A percentile compares a stretch with the other conserved stretches of the same genome.
Evolutionary conservation across 2,888 invertebrate genomes (phyloP).

Genomic region (Troides aeacus): DNA sequence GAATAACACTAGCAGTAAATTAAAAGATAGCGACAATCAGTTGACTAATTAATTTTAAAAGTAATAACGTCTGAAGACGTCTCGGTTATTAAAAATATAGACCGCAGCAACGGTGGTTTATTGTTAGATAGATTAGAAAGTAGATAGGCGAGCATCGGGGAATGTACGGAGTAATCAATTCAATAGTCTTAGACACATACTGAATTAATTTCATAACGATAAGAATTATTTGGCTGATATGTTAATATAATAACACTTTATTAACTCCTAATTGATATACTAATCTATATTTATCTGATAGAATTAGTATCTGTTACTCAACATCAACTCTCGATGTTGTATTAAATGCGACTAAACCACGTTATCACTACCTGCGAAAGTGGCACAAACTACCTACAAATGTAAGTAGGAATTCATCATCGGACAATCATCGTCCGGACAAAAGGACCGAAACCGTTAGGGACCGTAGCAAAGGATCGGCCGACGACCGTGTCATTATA

Average conservation of each 20-base stretch:
- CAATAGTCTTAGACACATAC: conserved; percentile 8
- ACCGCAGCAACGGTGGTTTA: conserved; percentile 36
- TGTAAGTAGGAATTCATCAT: conserved; percentile 59
- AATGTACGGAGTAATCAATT: conserved; percentile 38
- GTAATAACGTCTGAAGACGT: conserved; percentile 10
- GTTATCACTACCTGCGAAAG: conserved; percentile 54
- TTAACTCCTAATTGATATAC: not conserved
- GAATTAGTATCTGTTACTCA: too few relatives aligned
- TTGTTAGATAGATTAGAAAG: conserved; percentile 50
- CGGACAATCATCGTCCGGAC: conserved; percentile 62
- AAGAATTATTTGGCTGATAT: not conserved
- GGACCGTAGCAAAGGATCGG: conserved; percentile 54
- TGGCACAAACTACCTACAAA: conserved; percentile 43
- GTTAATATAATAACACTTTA: not conserved
- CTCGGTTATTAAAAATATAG: conserved; percentile 14
- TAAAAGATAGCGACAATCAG: conserved; percentile 1
- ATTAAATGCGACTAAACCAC: conserved; percentile 35
- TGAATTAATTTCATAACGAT: not conserved
- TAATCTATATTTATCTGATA: too few relatives aligned
- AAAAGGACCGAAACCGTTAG: conserved; percentile 72
- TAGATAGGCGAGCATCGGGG: conserved; percentile 34
- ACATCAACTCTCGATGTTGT: too few relatives aligned
- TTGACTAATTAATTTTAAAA: conserved; percentile 33
- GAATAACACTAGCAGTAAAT: conserved; percentile 10
- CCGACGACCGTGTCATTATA: conserved; percentile 64